phyloP scores from a whole-genome alignment of 1,140 invertebrate genomes.

The Popillia japonica region DNA sequence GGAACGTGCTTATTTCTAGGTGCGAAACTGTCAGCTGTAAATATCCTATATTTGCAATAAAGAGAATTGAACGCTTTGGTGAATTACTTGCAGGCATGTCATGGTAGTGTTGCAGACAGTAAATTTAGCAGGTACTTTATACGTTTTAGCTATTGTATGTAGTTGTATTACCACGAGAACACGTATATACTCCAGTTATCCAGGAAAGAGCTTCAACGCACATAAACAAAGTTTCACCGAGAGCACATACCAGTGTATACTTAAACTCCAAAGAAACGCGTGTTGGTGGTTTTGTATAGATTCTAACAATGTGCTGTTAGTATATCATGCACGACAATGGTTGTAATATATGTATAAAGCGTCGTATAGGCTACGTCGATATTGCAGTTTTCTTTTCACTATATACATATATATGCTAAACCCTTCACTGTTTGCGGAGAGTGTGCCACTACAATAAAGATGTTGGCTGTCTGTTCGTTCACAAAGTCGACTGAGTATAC shows the following conservation, averaged over 20 bases:
- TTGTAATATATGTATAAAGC: constrained; percentile 28
- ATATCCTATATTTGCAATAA: neutral
- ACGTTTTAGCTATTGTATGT: constrained; percentile 18
- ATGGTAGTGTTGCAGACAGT: neutral
- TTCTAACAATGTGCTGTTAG: constrained; percentile 27
- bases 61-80: neutral
- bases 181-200: constrained; percentile 30
- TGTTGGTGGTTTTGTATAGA: constrained; percentile 33
- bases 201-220: constrained; percentile 18
- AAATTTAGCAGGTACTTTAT: constrained; percentile 12
- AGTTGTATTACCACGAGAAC: constrained; percentile 17
- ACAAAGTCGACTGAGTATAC: constrained; percentile 27
- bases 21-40: neutral
- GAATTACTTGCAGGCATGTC: constrained; percentile 13
- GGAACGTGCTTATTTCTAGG: no score
- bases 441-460: constrained; percentile 31
- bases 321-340: constrained; percentile 34
- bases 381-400: constrained; percentile 30
- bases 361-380: constrained; percentile 26
- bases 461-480: constrained; percentile 12
- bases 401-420: neutral
- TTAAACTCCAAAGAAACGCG: constrained; percentile 33
- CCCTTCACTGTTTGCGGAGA: neutral
- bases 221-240: constrained; percentile 16
- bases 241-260: constrained; percentile 21